A percentile compares a stretch with the other conserved stretches of the same genome.
Evolutionary conservation across 2,888 invertebrate genomes (phyloP).

Genomic region (Acrobasis consociella): DNA sequence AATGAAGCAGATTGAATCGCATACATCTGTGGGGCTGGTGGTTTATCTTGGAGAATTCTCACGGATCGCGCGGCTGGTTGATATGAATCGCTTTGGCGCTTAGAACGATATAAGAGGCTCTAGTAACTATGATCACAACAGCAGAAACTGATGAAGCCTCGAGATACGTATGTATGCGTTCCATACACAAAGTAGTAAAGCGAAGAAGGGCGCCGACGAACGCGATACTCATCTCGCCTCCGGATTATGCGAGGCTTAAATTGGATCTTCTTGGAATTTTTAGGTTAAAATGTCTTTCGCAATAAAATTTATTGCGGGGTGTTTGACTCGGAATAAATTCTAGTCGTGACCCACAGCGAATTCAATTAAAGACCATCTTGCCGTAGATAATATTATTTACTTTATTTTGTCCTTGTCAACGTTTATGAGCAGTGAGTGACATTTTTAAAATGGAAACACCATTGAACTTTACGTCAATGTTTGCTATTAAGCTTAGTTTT

Average conservation of each 20-base stretch:
- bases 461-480: too few relatives aligned
- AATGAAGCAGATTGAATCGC: conserved; percentile 71
- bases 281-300: conserved; percentile 67
- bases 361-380: conserved; percentile 66
- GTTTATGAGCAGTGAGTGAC: conserved; percentile 24
- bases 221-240: conserved; percentile 65
- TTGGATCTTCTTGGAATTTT: conserved; percentile 75
- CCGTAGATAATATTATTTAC: conserved; percentile 57
- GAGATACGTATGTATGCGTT: conserved; percentile 35
- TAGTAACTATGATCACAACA: conserved; percentile 37
- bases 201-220: conserved; percentile 31
- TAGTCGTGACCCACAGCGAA: conserved; percentile 63
- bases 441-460: not conserved
- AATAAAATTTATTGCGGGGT: conserved; percentile 72
- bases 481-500: too few relatives aligned
- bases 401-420: conserved; percentile 42
- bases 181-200: conserved; percentile 29
- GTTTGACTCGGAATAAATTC: conserved; percentile 67
- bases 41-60: conserved; percentile 65
- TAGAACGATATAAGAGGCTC: conserved; percentile 19
- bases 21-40: conserved; percentile 51
- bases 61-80: conserved; percentile 58
- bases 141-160: conserved; percentile 35
- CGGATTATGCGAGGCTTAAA: conserved; percentile 72
- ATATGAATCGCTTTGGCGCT: conserved; percentile 51